Conservation (phyloP, 2,888 invertebrate species). For the Acleris literana region DNA sequence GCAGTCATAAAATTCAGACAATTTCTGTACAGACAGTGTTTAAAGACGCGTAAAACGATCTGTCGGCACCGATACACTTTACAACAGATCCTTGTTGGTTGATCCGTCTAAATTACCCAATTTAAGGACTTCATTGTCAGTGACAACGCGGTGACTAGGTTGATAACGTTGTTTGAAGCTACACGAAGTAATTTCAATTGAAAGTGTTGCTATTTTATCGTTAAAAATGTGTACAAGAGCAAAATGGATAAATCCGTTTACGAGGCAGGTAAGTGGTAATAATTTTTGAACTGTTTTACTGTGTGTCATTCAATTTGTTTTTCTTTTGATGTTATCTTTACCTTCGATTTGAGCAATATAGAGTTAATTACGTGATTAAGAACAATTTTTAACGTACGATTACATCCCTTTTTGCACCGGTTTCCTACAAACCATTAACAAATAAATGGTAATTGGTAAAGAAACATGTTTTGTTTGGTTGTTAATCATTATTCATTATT, state of each 20-base stretch:
- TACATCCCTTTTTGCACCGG: no score
- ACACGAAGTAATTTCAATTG: neutral
- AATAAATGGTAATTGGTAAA: no score
- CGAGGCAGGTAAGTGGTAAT: conserved; percentile 16
- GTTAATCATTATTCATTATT: no score
- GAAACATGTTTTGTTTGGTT: no score
- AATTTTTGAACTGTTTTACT: neutral
- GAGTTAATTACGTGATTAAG: no score
- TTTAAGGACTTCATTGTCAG: conserved; percentile 3
- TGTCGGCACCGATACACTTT: neutral
- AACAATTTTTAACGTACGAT: no score
- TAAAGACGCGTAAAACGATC: neutral
- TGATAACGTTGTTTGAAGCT: conserved; percentile 2
- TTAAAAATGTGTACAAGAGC: conserved; percentile 19
- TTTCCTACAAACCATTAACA: no score
- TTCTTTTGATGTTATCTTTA: neutral
- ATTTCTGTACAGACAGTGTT: neutral
- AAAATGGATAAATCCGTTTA: conserved; percentile 26
- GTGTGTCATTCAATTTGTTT: neutral
- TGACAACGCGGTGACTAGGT: neutral
- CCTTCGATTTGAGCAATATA: neutral
- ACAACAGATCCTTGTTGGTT: neutral
- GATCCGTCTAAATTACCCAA: conserved; percentile 1
- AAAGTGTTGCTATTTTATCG: conserved; percentile 1
- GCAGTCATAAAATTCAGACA: neutral